Base-by-base conservation (phyloP, 2,888 invertebrate species). In the Chelonus formosanus region DNA sequence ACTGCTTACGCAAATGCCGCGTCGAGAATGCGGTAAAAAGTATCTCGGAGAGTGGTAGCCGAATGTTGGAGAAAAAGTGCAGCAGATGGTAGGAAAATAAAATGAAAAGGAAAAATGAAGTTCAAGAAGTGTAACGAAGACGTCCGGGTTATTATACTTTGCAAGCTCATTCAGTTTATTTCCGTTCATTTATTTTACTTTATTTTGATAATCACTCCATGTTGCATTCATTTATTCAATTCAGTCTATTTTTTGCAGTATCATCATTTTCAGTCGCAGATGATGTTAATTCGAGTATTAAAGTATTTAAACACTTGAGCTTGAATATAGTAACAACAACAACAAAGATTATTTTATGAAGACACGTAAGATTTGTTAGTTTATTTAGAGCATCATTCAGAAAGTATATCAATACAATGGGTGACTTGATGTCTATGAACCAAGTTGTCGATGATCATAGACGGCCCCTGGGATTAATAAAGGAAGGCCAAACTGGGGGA, bases 1-100 rank as follows among this genome's bases (percentile, higher is more conserved):
- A 78, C 73, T 76, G 76, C 77, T 79, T 80, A 77, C 76, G 81
- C 79, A 78, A 80, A 79, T 78, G 78, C 73, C 71, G 70, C 74
- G 74, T 76, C 76, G 73, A 77, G 78, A 81, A 80, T 79, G 81
- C 75, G 74, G 75, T 76, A 80, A 77, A 78, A 82, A 81, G 43
- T 48, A 10, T 34, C 20, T 20, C 72, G 48, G 74, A 60, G 69
- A 69, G 67, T 68, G 73, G 73, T 67, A 64, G 70, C 58, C 55
- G 64, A 63, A 69, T 70, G 67, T 70, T 66, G 73, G 75, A 76
- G 78, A 80, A 80, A 76, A 52, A 57, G 57, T 50, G 59, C 54
- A 58, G 47, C 58, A 58, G 47, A 58, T 58, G 58, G 56, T 6
- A 56, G n/a, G 44, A 57, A 34, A 47, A 48, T 35, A 48, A 48